phyloP scores from a whole-genome alignment of 2,888 invertebrate species.

The Cenopis cana region DNA sequence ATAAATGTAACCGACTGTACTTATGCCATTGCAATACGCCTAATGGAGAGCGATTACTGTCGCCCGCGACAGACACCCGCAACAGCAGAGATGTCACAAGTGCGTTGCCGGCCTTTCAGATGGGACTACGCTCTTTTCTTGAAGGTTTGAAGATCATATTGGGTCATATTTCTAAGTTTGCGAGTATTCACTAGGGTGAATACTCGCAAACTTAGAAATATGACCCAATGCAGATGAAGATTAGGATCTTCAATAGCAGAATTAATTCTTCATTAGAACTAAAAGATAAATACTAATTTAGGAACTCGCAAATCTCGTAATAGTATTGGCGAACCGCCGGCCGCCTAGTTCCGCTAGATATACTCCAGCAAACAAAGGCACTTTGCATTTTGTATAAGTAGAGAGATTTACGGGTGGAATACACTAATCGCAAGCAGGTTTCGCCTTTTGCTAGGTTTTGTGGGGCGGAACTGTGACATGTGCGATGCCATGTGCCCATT shows the following conservation, averaged over 20 bases:
- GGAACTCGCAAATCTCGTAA: conserved; percentile 11
- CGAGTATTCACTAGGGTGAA: too few species aligned
- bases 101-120: too few species aligned
- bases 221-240: too few species aligned
- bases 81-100: too few species aligned
- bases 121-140: too few species aligned
- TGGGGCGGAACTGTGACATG: conserved; percentile 52
- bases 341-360: conserved; percentile 28
- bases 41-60: too few species aligned
- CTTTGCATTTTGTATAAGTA: conserved; percentile 36
- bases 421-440: conserved; percentile 42
- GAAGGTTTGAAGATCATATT: too few species aligned
- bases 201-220: too few species aligned
- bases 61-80: too few species aligned
- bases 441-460: conserved; percentile 50
- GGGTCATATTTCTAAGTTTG: too few species aligned
- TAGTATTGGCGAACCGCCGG: conserved; percentile 6
- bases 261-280: neutral
- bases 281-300: conserved; percentile 5
- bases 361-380: conserved; percentile 33
- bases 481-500: conserved; percentile 50
- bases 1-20: too few species aligned
- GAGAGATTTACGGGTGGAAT: conserved; percentile 37
- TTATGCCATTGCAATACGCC: too few species aligned
- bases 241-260: neutral